phyloP scores from a whole-genome alignment of 2,113 vertebrate genomes.

The Epinephelus lanceolatus region DNA sequence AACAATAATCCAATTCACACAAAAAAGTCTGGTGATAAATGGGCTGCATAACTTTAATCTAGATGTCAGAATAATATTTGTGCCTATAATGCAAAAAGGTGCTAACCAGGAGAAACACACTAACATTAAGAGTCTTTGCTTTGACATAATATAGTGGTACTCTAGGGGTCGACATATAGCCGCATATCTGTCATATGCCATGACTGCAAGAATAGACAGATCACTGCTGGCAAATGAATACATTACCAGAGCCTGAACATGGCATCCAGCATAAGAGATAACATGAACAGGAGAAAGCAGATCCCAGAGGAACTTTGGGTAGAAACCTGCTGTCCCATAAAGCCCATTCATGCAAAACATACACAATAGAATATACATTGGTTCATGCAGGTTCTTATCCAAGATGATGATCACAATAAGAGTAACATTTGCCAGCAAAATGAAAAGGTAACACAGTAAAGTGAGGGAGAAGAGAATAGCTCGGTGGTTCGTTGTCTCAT shows the following conservation, averaged over 20 bases:
- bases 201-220: constrained; percentile 52
- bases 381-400: constrained; percentile 64
- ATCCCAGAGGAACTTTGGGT: constrained; percentile 55
- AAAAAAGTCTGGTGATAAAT: constrained; percentile 37
- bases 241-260: constrained; percentile 50
- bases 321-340: too few relatives aligned
- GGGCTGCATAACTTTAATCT: too few relatives aligned
- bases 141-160: constrained; percentile 63
- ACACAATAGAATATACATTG: constrained; percentile 68
- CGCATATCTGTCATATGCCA: constrained; percentile 67
- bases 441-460: constrained; percentile 52
- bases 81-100: constrained; percentile 30
- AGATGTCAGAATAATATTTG: too few relatives aligned
- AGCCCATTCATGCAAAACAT: constrained; percentile 60
- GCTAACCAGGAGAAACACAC: constrained; percentile 38
- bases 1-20: too few relatives aligned
- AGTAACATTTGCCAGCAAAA: constrained; percentile 41
- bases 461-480: constrained; percentile 36
- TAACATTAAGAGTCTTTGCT: constrained; percentile 18
- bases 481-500: constrained; percentile 14
- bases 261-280: constrained; percentile 61
- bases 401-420: constrained; percentile 53
- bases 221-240: constrained; percentile 52
- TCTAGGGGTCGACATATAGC: constrained; percentile 66
- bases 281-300: constrained; percentile 51